phyloP scores from a whole-genome alignment of 2,888 invertebrate species.

The Cephus pulcher region DNA sequence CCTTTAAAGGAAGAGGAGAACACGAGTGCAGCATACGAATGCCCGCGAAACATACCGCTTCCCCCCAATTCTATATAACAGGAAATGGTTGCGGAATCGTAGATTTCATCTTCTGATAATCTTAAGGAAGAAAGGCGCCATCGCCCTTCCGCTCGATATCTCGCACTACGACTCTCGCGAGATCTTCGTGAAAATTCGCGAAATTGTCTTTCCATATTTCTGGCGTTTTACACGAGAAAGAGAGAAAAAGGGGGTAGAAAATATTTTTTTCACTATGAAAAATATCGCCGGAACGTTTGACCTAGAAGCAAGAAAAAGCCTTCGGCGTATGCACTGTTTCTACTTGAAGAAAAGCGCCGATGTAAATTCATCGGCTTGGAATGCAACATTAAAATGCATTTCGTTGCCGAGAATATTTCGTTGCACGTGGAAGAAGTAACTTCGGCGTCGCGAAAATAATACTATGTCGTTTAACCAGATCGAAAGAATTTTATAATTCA shows the following conservation, averaged over 20 bases:
- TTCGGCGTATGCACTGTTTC: background rate
- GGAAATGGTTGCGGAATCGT: constrained; percentile 18
- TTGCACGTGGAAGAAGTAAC: background rate
- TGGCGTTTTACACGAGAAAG: background rate
- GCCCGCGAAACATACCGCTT: background rate
- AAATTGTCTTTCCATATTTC: background rate
- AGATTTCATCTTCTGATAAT: constrained; percentile 16
- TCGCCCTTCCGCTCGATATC: constrained; percentile 2
- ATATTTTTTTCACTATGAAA: background rate
- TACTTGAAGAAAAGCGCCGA: background rate
- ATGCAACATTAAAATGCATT: background rate
- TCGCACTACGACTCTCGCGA: constrained; percentile 14
- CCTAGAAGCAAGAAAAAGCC: background rate
- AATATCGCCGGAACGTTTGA: background rate
- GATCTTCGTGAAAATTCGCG: constrained; percentile 2
- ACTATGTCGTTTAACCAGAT: background rate
- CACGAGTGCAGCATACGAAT: background rate
- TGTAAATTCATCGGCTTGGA: background rate
- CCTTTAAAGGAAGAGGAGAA: background rate
- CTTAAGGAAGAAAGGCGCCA: background rate
- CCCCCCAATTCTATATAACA: background rate
- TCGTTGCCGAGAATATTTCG: background rate
- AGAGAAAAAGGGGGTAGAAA: background rate
- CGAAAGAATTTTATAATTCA: background rate
- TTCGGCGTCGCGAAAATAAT: background rate